A percentile compares a stretch with the other conserved stretches of the same genome.
phyloP scores from a whole-genome alignment of 92 coral and sea anemone genomes.

The Epizoanthus scotinus region DNA sequence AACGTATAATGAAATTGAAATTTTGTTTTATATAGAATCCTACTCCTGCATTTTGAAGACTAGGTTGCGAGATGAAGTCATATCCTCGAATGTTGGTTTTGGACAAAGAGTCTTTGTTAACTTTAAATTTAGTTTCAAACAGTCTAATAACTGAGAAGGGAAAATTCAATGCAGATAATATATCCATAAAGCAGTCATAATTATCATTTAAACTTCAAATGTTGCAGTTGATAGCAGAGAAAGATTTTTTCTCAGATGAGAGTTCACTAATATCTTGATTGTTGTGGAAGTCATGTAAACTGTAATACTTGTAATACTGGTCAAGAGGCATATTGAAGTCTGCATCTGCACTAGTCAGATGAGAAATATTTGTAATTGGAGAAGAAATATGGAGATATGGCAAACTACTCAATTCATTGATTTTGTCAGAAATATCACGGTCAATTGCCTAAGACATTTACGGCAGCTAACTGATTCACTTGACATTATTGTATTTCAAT shows the following conservation, averaged over 20 bases:
- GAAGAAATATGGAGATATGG: constrained; percentile 31
- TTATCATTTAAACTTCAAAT: constrained; percentile 38
- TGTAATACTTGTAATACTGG: constrained; percentile 43
- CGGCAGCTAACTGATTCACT: too few species aligned
- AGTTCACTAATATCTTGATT: constrained; percentile 41
- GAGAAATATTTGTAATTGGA: constrained; percentile 27
- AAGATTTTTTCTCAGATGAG: constrained; percentile 33
- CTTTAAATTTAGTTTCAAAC: constrained; percentile 43
- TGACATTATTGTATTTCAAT: too few species aligned
- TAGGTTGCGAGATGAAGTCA: constrained; percentile 25
- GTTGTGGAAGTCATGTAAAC: constrained; percentile 37
- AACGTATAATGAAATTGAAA: too few species aligned
- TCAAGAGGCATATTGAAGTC: constrained; percentile 53
- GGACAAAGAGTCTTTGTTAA: constrained; percentile 8
- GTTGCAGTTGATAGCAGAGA: constrained; percentile 44
- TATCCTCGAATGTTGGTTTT: constrained; percentile 17
- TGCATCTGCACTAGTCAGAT: constrained; percentile 40
- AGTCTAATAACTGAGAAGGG: constrained; percentile 51
- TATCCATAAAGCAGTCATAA: constrained; percentile 39
- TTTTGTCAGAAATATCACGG: not conserved
- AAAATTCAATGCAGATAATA: constrained; percentile 47
- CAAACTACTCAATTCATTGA: constrained; percentile 8
- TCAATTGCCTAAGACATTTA: not conserved
- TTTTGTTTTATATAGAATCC: too few species aligned
- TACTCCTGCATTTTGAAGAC: too few species aligned